Base-by-base conservation (phyloP, 1,140 invertebrate genomes). In the Lineus longissimus region DNA sequence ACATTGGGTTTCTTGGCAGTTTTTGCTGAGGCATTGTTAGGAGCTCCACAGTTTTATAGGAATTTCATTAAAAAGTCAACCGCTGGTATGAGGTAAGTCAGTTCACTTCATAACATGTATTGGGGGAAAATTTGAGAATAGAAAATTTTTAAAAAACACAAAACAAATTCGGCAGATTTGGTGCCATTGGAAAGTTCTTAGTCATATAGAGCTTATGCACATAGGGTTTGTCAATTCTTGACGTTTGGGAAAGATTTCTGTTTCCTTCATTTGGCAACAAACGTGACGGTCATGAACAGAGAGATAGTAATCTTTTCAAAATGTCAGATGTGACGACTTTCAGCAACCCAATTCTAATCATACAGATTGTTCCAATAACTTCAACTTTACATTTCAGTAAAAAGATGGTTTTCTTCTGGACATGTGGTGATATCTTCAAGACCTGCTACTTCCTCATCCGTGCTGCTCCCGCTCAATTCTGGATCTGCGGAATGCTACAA, bases 361-460 rank as follows among this genome's bases (percentile, higher is more conserved):
- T n/a, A 51, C 47, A 51, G 19, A 7, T 23, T 4, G 4, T 23
- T 27, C 9, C n/a, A 7, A n/a, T 51, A 6, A 51, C n/a, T 51
- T 23, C 25, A 7, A 7, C 47, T 54, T 62, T 69, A 63, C 69
- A 63, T 81, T 83, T 61, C 74, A 86, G 87, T 73, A 80, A 85
- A 59, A 84, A 85, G 70, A 99, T 98, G 96, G 96, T 99, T 40
- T 82, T 91, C 22, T 93, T 98, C 89, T 99, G 97, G 97, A 93
- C 93, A 11, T 86, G 78, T 64, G 87, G 87, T 70, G 97, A 99
- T 85, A 83, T 95, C 45, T 98, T 97, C 80, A 99, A 99, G 84
- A 99, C 96, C 65, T 86, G 88, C 58, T 99, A 99, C 80, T 99
- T 98, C 82, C 85, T 98, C 63, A 77, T 94, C 59, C 86, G 93